Evolutionary conservation across 2,797 vertebrate genomes (phyloP), one percentile per base, ranked within the genome.

Genomic region (Heterohyrax brucei): DNA sequence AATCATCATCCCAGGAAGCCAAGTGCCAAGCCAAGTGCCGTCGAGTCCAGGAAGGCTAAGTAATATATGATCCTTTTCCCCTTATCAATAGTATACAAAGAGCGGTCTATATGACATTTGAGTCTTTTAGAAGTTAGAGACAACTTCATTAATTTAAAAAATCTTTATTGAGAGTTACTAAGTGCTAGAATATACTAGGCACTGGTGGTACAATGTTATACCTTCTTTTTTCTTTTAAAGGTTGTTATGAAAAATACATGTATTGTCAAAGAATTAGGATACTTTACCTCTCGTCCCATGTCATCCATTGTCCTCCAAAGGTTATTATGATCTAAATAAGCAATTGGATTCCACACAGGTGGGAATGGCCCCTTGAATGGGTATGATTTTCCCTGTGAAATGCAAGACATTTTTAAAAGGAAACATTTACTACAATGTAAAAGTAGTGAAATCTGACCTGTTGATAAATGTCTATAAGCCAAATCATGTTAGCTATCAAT

Each of bases 291-390:
- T 96, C 98, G 97, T 56, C 99, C 99, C 99, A 99, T 99, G 96
- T 99, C 97, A 97, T 99, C 99, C 98, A 99, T 98, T 0, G 99
- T 99, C 97, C 99, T 99, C 98, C 99, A 99, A 0, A 99, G 98
- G 98, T 99, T 99, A 98, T 99, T 99, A 98, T 99, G 99, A 98
- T 99, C 99, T 98, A 99, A 89, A 90, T 99, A 96, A 64, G 98
- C 97, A 44, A 99, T 68, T 1, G 99, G 99, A 98, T 99, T 99
- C 99, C 99, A 99, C 96, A 99, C 96, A 73, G 99, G 98, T 82
- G 99, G 99, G 4, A 99, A 99, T 1, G 99, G 85, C 50, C 99
- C 99, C 97, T 98, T 99, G 97, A 99, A 99, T 0, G 99, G 96
- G 97, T 99, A 99, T 24, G 99, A 99, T 98, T 99, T 99, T 66